Base-by-base conservation (phyloP, 2,888 invertebrate genomes). In the Dasysyrphus tricinctus region DNA sequence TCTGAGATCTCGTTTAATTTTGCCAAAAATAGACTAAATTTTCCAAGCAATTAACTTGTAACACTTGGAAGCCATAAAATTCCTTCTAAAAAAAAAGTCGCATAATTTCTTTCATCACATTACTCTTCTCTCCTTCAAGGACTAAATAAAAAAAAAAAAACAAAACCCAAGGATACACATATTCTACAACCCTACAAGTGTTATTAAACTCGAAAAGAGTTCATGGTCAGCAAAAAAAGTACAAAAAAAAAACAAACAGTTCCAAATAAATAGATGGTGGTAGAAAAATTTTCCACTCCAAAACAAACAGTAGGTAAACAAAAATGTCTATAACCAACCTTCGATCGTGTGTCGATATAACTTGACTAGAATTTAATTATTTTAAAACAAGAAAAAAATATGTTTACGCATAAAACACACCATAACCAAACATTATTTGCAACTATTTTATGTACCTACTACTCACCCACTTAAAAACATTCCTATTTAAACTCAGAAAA, bases 311-410 rank as follows among this genome's bases (percentile, higher is more conserved):
- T 69, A n/a, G n/a, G n/a, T n/a, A 69, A 51, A 69, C 51, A 67
- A 51, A 29, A 32, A 49, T 49, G 6, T 54, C 14, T 65, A 70
- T 34, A 75, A 75, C 14, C 37, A 84, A 84, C 83, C 83, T 84
- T 80, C 80, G 1, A 54, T 32, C 7, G 1, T 14, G 14, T 29
- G 4, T 42, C n/a, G 12, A 49, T 34, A 37, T 59, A 59, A 73
- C 79, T 79, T 47, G 69, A 65, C 61, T 83, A 24, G 74, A 75
- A 69, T 77, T 72, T 16, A 42, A 77, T 77, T 77, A 69, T 69
- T 69, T 54, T 54, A 29, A n/a, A 39, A 8, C 54, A n/a, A 14
- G n/a, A 54, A 19, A 14, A 39, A 69, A 51, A 39, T 69, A 49
- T 69, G 69, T 69, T 69, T 69, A 69, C 69, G 54, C 69, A 69